phyloP scores from a whole-genome alignment of 2,797 vertebrate genomes.

The Psittacula echo region DNA sequence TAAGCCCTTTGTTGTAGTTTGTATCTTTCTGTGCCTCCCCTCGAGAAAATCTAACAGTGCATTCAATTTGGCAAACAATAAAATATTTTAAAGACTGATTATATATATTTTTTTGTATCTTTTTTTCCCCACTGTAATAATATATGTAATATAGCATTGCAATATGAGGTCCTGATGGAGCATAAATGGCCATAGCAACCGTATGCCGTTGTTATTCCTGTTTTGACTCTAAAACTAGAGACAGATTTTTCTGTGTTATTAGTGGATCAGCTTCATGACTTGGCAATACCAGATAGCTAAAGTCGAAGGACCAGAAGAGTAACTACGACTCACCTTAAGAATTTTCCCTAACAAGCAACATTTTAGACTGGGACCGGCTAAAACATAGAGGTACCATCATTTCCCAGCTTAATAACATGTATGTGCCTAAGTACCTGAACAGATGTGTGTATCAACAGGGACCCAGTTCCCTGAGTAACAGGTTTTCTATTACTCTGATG shows the following conservation, averaged over 20 bases:
- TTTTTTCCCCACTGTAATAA: neutral
- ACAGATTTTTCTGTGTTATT: neutral
- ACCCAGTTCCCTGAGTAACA: neutral
- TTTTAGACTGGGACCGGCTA: neutral
- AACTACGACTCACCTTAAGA: neutral
- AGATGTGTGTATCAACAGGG: neutral
- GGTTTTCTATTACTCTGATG: neutral
- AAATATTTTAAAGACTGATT: neutral
- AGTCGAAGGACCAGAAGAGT: neutral
- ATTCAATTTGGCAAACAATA: constrained; percentile 16
- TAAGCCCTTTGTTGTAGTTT: neutral
- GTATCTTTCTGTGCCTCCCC: neutral
- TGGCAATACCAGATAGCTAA: neutral
- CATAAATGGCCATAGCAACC: neutral
- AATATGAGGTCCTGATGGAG: neutral
- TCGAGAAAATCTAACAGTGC: neutral
- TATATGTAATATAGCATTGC: neutral
- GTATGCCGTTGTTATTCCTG: neutral
- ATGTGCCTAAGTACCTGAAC: neutral
- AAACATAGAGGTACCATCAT: neutral
- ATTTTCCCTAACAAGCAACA: neutral
- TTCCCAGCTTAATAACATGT: neutral
- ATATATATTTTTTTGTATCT: neutral
- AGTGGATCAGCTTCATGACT: neutral
- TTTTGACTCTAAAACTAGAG: neutral